phyloP scores from a whole-genome alignment of 2,797 vertebrate genomes.

The Sylvilagus floridanus region DNA sequence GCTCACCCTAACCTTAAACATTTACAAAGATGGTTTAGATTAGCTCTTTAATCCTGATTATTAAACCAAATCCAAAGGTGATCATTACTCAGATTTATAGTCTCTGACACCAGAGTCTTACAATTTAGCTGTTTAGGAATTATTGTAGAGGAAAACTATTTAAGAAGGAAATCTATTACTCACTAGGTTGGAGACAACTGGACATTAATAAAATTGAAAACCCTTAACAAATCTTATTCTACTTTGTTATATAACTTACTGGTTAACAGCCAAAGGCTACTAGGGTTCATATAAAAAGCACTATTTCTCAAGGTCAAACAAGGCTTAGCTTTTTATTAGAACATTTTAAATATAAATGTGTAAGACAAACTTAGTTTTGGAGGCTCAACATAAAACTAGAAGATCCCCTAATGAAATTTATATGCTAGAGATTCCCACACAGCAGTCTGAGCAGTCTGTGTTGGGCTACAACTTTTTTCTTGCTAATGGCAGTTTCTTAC shows the following conservation, averaged over 20 bases:
- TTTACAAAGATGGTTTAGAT: slow-evolving; percentile 71
- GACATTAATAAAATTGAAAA: slow-evolving; percentile 40
- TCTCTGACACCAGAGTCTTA: not conserved
- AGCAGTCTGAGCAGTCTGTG: not conserved
- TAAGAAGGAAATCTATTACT: slow-evolving; percentile 43
- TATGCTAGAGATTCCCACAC: slow-evolving; percentile 28
- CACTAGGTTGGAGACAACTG: slow-evolving; percentile 23
- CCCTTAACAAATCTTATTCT: slow-evolving; percentile 53
- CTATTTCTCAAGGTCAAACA: slow-evolving; percentile 40
- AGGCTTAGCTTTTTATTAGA: not conserved
- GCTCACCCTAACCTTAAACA: slow-evolving; percentile 50
- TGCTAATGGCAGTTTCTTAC: slow-evolving; percentile 42
- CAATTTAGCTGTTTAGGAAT: slow-evolving; percentile 30
- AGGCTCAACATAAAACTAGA: slow-evolving; percentile 16
- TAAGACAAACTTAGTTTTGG: slow-evolving; percentile 53
- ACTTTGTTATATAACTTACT: slow-evolving; percentile 35
- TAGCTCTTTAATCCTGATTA: slow-evolving; percentile 68
- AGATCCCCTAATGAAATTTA: not conserved
- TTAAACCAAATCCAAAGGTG: slow-evolving; percentile 61
- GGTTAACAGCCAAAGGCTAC: slow-evolving; percentile 20
- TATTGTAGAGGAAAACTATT: not conserved
- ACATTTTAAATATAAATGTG: slow-evolving; percentile 18
- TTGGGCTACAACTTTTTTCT: slow-evolving; percentile 28
- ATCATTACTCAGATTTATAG: slow-evolving; percentile 55
- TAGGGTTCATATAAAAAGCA: slow-evolving; percentile 28